A percentile compares a stretch with the other conserved stretches of the same genome.
phyloP scores from a whole-genome alignment of 1,140 invertebrate genomes.

The Homalodisca vitripennis region DNA sequence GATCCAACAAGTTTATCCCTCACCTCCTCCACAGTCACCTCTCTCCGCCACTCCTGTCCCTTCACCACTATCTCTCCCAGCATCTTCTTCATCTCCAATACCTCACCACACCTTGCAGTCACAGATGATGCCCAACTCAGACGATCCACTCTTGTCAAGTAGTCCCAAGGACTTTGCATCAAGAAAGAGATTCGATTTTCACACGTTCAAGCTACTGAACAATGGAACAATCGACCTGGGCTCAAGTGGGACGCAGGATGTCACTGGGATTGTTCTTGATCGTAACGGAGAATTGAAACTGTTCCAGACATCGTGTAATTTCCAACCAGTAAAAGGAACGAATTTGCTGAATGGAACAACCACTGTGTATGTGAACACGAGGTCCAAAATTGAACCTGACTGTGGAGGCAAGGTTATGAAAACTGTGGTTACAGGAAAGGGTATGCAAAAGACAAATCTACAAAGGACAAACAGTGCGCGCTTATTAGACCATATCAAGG shows the following conservation, averaged over 20 bases:
- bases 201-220: slow-evolving; percentile 59
- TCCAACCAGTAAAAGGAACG: slow-evolving; percentile 41
- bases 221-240: slow-evolving; percentile 59
- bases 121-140: slow-evolving; percentile 82
- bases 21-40: slow-evolving; percentile 60
- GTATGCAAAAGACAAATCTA: slow-evolving; percentile 19
- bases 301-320: slow-evolving; percentile 52
- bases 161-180: slow-evolving; percentile 74
- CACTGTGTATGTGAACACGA: slow-evolving; percentile 37
- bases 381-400: slow-evolving; percentile 30
- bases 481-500: slow-evolving; percentile 52
- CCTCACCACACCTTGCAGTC: slow-evolving; percentile 60
- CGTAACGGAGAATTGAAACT: slow-evolving; percentile 64
- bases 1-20: slow-evolving; percentile 58
- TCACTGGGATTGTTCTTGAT: slow-evolving; percentile 61
- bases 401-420: slow-evolving; percentile 28
- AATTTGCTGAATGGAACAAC: slow-evolving; percentile 34
- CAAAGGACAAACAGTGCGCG: slow-evolving; percentile 23
- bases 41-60: slow-evolving; percentile 59
- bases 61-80: slow-evolving; percentile 54
- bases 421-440: slow-evolving; percentile 22
- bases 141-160: slow-evolving; percentile 77
- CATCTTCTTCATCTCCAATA: slow-evolving; percentile 56
- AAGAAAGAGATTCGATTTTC: slow-evolving; percentile 62
- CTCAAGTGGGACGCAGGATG: slow-evolving; percentile 53